Percentiles rank a stretch among this genome's conserved stretches.
phyloP scores from a whole-genome alignment of 2,888 invertebrate genomes.

The Polydesmus complanatus region DNA sequence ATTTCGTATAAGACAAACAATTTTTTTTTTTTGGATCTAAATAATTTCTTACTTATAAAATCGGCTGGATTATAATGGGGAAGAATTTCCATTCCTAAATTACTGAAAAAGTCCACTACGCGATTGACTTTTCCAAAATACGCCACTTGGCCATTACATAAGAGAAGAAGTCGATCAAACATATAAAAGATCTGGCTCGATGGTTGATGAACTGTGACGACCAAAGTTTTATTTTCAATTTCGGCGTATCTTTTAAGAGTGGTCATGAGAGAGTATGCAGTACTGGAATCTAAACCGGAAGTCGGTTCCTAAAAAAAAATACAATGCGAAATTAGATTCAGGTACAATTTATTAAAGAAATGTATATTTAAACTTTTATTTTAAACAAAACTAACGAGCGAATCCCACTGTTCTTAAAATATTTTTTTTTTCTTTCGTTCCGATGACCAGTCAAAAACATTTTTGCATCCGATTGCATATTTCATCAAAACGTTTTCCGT shows the following conservation, averaged over 20 bases:
- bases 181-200: conserved; percentile 71
- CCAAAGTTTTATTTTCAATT: conserved; percentile 60
- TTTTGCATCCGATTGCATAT: too few relatives aligned
- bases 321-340: not conserved
- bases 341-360: too few relatives aligned
- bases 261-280: conserved; percentile 57
- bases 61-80: conserved; percentile 74
- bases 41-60: conserved; percentile 57
- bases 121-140: conserved; percentile 58
- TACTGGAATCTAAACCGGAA: conserved; percentile 65
- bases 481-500: too few relatives aligned
- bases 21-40: too few relatives aligned
- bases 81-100: conserved; percentile 53
- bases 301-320: conserved; percentile 53
- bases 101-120: conserved; percentile 56
- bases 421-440: not conserved
- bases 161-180: conserved; percentile 54
- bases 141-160: conserved; percentile 46
- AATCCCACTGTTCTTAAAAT: too few relatives aligned
- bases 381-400: too few relatives aligned
- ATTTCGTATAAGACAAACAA: too few relatives aligned
- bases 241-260: conserved; percentile 58
- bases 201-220: conserved; percentile 67
- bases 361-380: too few relatives aligned
- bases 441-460: too few relatives aligned